phyloP scores from a whole-genome alignment of 2,888 invertebrate species.

The Epistrophe eligans region DNA sequence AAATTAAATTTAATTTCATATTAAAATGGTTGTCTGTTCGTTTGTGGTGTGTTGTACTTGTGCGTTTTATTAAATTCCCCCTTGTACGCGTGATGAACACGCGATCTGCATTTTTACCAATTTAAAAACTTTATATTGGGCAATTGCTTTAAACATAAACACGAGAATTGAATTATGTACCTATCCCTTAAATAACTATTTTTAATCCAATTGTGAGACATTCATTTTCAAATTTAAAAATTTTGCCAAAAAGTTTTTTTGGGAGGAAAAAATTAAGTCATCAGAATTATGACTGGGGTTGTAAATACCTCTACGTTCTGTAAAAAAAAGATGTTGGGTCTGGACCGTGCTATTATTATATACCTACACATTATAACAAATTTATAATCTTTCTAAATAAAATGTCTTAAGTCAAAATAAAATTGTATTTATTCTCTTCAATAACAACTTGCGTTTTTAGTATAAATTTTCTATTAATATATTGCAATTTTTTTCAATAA shows the following conservation, averaged over 20 bases:
- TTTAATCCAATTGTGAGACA: too few species aligned
- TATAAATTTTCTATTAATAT: constrained; percentile 12
- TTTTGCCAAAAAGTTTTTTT: too few species aligned
- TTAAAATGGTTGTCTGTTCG: background rate
- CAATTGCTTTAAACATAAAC: background rate
- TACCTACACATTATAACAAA: too few species aligned
- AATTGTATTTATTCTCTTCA: background rate
- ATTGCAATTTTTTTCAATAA: background rate
- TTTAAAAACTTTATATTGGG: background rate
- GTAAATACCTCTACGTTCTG: too few species aligned
- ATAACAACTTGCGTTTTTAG: background rate
- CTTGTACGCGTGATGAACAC: constrained; percentile 23
- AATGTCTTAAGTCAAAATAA: background rate
- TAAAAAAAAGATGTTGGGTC: too few species aligned
- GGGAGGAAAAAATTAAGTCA: too few species aligned
- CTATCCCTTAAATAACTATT: background rate
- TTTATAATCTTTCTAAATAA: too few species aligned
- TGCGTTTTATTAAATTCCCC: constrained; percentile 21
- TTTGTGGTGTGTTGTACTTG: background rate
- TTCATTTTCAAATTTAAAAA: too few species aligned
- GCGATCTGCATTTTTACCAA: constrained; percentile 12
- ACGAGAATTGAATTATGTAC: background rate
- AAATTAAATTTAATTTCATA: constrained; percentile 33
- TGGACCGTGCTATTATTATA: too few species aligned
- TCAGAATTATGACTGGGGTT: too few species aligned